Evolutionary conservation across 2,797 vertebrate genomes (phyloP), one percentile per base, ranked within the genome.

Genomic region (Falco berigora): DNA sequence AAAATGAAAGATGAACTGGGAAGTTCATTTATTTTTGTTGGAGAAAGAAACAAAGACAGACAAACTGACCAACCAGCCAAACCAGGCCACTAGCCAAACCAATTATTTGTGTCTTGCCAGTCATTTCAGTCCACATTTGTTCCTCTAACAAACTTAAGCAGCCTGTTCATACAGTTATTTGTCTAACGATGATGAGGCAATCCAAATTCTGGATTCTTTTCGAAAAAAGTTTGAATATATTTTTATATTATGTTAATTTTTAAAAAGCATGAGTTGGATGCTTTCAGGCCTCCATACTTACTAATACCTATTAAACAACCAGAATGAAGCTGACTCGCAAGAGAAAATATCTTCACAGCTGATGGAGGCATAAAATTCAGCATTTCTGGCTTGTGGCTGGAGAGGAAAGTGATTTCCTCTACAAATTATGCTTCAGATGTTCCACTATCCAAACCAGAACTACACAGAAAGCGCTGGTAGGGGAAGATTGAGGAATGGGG

Each of bases 61-160:
- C 47, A 88, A 95, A 86, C 84, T 90, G 95, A 95, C 80, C 86
- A 76, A 84, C 76, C 83, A 91, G 90, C 52, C 53, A 89, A 89
- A 86, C 49, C 74, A 95, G 93, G 86, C 92, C 72, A 80, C 49
- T 61, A 66, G 90, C 95, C 95, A 97, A 97, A 94, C 38, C 84
- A 95, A 94, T 95, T 97, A 92, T 96, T 96, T 96, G 87, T 90
- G 85, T 82, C 79, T 91, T 94, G 91, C 64, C 75, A 92, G 83
- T 90, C 62, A 84, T 79, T 93, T 94, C 71, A 85, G 79, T 83
- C 27, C 63, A 73, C 53, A 44, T 86, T 96, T 92, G 78, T 62
- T 92, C 67, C 38, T 73, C 61, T 52, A 88, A 83, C 69, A 95
- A 92, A 95, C 92, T 34, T 32, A 50, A 90, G 68, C 67, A 72